These are phyloP conservation scores for Pachyramphus minor DNA, from an alignment of 2,113 vertebrate genomes.

Conservation along the genomic window DNA sequence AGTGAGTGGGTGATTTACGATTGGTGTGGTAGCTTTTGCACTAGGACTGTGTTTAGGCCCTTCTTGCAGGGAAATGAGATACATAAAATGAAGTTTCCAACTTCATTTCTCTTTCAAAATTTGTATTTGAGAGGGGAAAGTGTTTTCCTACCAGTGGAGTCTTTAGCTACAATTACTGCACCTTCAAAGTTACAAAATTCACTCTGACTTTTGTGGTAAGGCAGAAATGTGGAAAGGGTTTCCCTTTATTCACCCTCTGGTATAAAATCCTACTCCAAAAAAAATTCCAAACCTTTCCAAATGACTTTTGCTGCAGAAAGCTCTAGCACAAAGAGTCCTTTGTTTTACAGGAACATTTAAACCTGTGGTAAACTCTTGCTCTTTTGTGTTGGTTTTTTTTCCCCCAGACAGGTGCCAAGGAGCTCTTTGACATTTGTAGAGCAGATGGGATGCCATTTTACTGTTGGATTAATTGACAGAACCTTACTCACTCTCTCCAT, in stretches of 20 bases:
- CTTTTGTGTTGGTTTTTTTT: neutral
- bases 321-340: slow-evolving; percentile 46
- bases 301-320: neutral
- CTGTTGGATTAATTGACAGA: slow-evolving; percentile 38
- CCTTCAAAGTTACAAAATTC: neutral
- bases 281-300: slow-evolving; percentile 49
- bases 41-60: neutral
- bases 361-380: slow-evolving; percentile 43
- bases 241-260: neutral
- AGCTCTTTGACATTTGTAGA: slow-evolving; percentile 68
- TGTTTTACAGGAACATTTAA: slow-evolving; percentile 61
- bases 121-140: neutral
- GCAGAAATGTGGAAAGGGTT: neutral
- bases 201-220: neutral
- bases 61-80: neutral
- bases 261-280: slow-evolving; percentile 32
- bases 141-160: neutral
- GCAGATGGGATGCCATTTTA: slow-evolving; percentile 71
- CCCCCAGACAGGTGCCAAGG: slow-evolving; percentile 61
- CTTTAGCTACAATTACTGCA: neutral
- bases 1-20: neutral
- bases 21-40: neutral
- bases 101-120: neutral
- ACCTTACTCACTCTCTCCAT: neutral
- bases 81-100: neutral